phyloP scores from a whole-genome alignment of 2,113 vertebrate genomes.

The Columba livia region DNA sequence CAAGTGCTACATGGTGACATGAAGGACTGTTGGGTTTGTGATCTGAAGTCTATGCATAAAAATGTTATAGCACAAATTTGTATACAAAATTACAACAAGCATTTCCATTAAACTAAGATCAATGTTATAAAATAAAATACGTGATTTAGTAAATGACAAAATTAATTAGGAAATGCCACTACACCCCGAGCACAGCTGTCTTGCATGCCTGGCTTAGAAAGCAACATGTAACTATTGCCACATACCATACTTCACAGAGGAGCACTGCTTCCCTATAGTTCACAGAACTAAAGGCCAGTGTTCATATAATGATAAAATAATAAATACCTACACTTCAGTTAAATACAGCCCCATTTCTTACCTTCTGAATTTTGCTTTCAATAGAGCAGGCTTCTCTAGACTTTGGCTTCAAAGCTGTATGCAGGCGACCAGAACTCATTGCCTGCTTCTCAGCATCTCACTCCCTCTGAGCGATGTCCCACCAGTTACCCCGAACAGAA shows the following conservation, averaged over 20 bases:
- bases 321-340: not conserved
- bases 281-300: not conserved
- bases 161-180: not conserved
- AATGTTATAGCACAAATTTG: conserved; percentile 23
- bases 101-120: not conserved
- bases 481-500: not conserved
- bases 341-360: not conserved
- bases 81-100: not conserved
- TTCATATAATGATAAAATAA: not conserved
- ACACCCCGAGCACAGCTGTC: not conserved
- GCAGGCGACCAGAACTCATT: not conserved
- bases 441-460: not conserved
- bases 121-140: not conserved
- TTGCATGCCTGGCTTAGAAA: not conserved
- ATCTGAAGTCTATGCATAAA: conserved; percentile 39
- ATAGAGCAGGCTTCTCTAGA: not conserved
- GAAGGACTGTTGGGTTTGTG: conserved; percentile 44
- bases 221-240: not conserved
- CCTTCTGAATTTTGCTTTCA: not conserved
- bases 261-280: not conserved
- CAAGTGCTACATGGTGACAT: conserved; percentile 34
- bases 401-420: not conserved
- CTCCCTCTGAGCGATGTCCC: not conserved
- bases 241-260: not conserved
- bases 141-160: not conserved